Evolutionary conservation across 1,140 invertebrate species (phyloP), one percentile per base, ranked within the genome.

Genomic region (Zaprionus nigranus): DNA sequence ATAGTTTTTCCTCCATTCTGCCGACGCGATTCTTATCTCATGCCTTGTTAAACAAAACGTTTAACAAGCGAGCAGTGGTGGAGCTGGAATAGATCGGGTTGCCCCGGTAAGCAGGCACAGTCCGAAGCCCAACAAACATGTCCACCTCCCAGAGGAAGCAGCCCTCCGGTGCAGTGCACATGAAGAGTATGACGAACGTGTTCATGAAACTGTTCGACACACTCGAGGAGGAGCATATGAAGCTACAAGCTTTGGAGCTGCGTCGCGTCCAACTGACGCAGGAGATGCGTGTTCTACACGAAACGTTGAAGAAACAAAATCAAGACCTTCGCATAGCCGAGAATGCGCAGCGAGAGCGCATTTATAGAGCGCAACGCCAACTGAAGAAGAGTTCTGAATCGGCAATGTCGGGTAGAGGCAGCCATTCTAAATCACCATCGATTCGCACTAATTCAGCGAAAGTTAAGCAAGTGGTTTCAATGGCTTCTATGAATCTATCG

Each of bases 201-300:
- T 71, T 74, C 34, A 67, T 51, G 28, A 20, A 54, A 12, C 56
- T 86, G 1, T 77, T 74, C 7, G 65, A 51, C 3, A 79, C 58
- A 1, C 46, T 86, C 17, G 83, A 79, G 13, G 43, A 58, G 0
- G 79, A 86, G 11, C 65, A 74, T 1, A 46, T n/a, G 0, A 86
- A 87, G 28, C 13, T 86, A 3, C 63, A 7, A 28, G 40, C 63
- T 0, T 9, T 86, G 54, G 79, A 86, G 7, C 11, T 34, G 26
- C 65, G 73, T 0, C 46, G 82, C 13, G 1, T 54, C 0, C 49
- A 40, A 2, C 62, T 87, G 0, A 66, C 38, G 22, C 38, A 82
- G 3, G 82, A 82, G 7, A 62, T 86, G 56, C 43, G 26, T n/a
- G 22, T 17, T 1, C 46, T 86, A 12, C 54, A 65, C 1, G 38